A percentile compares a stretch with the other conserved stretches of the same genome.
phyloP scores from a whole-genome alignment of 2,888 invertebrate genomes.

The Brassicogethes aeneus region DNA sequence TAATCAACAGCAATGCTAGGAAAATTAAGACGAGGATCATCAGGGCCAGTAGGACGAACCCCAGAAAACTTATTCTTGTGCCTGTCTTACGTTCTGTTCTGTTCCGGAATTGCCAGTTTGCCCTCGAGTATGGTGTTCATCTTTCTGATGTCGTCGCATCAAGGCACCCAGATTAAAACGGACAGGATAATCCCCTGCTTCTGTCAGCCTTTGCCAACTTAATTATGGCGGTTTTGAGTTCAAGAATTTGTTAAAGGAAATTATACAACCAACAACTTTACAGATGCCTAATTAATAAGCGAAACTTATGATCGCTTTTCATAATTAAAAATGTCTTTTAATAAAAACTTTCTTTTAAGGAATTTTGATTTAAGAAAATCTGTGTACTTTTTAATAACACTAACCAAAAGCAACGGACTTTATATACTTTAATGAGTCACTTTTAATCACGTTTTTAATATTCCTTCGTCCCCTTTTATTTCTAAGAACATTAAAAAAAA shows the following conservation, averaged over 20 bases:
- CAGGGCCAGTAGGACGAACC: not conserved
- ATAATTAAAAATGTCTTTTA: too few relatives aligned
- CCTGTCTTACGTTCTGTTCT: not conserved
- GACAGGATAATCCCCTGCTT: not conserved
- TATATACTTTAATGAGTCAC: too few relatives aligned
- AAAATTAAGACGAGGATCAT: conserved; percentile 1
- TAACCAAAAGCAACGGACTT: too few relatives aligned
- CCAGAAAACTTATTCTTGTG: not conserved
- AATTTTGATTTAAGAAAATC: too few relatives aligned
- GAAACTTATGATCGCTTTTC: too few relatives aligned
- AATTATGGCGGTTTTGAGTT: not conserved
- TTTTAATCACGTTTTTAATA: too few relatives aligned
- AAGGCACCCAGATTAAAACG: not conserved
- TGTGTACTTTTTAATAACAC: too few relatives aligned
- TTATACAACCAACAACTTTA: too few relatives aligned
- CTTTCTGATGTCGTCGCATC: conserved; percentile 1
- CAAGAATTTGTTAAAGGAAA: not conserved
- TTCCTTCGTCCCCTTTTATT: too few relatives aligned
- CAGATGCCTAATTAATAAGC: too few relatives aligned
- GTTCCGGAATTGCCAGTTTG: not conserved
- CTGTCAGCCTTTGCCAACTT: not conserved
- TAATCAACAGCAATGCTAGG: not conserved
- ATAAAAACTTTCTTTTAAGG: too few relatives aligned
- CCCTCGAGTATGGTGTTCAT: not conserved
- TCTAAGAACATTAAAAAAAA: too few relatives aligned